Evolutionary conservation across 2,113 vertebrate species (phyloP).

Genomic region (Tachysurus fulvidraco): DNA sequence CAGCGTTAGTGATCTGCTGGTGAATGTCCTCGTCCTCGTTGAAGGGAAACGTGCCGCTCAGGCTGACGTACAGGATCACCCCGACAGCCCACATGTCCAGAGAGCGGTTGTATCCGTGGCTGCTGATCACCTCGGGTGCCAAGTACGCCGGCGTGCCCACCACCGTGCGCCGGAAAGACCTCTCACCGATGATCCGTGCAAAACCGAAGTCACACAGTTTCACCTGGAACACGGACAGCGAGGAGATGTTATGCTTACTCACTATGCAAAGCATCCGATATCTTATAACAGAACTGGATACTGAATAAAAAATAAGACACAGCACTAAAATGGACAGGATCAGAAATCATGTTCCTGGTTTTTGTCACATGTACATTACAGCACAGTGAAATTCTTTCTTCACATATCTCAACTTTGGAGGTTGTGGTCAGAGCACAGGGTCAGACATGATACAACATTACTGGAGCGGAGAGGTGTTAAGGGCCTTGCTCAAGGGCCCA

Average conservation of each 20-base stretch:
- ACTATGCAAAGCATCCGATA: not conserved
- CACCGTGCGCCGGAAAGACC: constrained; percentile 74
- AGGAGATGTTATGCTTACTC: not conserved
- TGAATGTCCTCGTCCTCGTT: constrained; percentile 78
- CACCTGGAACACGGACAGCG: constrained; percentile 59
- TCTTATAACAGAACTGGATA: not conserved
- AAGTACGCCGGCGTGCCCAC: constrained; percentile 77
- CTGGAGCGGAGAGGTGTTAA: too few relatives aligned
- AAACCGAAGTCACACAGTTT: constrained; percentile 81
- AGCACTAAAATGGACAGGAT: not conserved
- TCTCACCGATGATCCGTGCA: constrained; percentile 78
- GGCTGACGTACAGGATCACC: constrained; percentile 75
- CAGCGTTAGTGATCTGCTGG: constrained; percentile 78
- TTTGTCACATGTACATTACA: too few relatives aligned
- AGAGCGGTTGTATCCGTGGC: constrained; percentile 73
- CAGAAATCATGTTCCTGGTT: not conserved
- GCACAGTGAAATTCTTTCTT: too few relatives aligned
- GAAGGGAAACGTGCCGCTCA: constrained; percentile 77
- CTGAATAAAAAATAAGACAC: not conserved
- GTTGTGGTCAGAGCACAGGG: too few relatives aligned
- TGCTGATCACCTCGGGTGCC: constrained; percentile 75
- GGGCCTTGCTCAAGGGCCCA: too few relatives aligned
- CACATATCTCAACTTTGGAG: too few relatives aligned
- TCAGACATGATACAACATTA: too few relatives aligned
- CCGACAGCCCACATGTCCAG: constrained; percentile 79